phyloP scores from a whole-genome alignment of 2,888 invertebrate genomes.

The Melinaea marsaeus region DNA sequence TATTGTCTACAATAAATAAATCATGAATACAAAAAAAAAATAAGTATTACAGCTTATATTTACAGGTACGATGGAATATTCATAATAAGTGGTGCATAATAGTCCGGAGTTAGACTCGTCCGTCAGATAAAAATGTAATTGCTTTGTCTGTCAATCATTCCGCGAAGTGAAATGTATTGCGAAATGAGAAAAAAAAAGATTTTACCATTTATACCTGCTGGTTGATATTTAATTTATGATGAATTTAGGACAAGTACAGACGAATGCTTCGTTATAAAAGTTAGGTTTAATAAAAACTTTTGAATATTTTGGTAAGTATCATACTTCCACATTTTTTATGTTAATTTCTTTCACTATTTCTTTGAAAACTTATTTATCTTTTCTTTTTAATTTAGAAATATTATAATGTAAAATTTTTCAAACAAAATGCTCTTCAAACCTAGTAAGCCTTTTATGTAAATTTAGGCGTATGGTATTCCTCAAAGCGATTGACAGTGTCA shows the following conservation, averaged over 20 bases:
- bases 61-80: neutral
- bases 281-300: conserved; percentile 1
- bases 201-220: neutral
- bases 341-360: too few relatives aligned
- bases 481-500: conserved; percentile 70
- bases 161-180: conserved; percentile 13
- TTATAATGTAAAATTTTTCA: neutral
- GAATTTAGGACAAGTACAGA: conserved; percentile 30
- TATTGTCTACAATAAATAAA: too few relatives aligned
- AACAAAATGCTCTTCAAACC: conserved; percentile 18
- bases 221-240: conserved; percentile 2
- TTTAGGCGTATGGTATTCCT: conserved; percentile 47
- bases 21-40: too few relatives aligned
- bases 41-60: neutral
- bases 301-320: neutral
- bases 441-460: conserved; percentile 27
- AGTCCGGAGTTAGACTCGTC: conserved; percentile 9
- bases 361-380: too few relatives aligned
- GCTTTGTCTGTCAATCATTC: conserved; percentile 22
- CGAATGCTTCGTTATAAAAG: conserved; percentile 26
- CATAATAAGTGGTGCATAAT: conserved; percentile 7
- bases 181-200: conserved; percentile 5
- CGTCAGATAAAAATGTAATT: conserved; percentile 22
- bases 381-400: neutral
- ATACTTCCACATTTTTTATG: too few relatives aligned